Percentiles rank a stretch among this genome's conserved stretches.
phyloP scores from a whole-genome alignment of 2,888 invertebrate species.

The Eilema sororculum region DNA sequence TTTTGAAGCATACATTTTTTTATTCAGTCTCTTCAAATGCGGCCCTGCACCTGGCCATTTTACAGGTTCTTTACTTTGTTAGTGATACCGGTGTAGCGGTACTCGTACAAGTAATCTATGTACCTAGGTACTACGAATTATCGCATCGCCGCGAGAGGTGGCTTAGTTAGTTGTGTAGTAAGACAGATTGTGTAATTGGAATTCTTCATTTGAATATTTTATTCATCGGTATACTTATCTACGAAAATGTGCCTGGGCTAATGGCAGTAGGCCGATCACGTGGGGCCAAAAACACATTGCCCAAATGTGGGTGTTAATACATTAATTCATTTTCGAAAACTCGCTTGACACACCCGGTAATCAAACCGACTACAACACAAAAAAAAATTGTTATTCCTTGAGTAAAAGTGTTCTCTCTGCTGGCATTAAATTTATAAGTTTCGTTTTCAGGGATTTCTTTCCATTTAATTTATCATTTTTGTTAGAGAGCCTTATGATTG shows the following conservation, averaged over 20 bases:
- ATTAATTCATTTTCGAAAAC: too few relatives aligned
- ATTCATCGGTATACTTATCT: background rate
- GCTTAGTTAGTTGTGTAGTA: background rate
- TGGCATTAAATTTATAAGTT: too few relatives aligned
- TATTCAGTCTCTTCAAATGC: background rate
- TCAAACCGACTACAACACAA: too few relatives aligned
- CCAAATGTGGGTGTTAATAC: background rate
- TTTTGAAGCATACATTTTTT: background rate
- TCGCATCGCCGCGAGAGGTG: background rate
- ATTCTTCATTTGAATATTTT: background rate
- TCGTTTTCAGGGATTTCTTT: too few relatives aligned
- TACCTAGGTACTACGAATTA: background rate
- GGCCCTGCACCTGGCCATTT: background rate
- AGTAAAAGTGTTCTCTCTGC: too few relatives aligned
- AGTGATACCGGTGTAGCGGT: background rate
- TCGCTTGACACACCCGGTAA: too few relatives aligned
- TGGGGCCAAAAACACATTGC: background rate
- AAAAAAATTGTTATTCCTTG: too few relatives aligned
- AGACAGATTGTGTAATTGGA: background rate
- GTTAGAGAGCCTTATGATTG: too few relatives aligned
- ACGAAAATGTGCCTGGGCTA: background rate
- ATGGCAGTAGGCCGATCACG: too few relatives aligned
- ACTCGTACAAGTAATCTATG: background rate
- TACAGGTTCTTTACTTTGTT: background rate
- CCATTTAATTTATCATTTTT: too few relatives aligned